Evolutionary conservation across 2,113 vertebrate genomes (phyloP).

Genomic region (Prolemur simus): DNA sequence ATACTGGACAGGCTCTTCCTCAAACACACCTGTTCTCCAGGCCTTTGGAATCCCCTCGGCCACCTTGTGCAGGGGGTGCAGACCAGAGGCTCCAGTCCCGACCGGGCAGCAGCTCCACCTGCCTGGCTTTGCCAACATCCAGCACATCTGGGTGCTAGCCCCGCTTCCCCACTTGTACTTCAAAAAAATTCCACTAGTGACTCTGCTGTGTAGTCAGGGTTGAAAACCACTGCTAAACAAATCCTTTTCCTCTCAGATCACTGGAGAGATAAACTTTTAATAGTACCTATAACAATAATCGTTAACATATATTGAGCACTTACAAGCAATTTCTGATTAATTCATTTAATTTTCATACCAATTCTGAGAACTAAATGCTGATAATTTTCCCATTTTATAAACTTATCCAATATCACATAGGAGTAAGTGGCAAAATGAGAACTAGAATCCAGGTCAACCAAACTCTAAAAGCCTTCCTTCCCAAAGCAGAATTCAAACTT

Average conservation of each 20-base stretch:
- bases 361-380: neutral
- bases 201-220: neutral
- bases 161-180: fast-evolving
- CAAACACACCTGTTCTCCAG: neutral
- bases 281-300: neutral
- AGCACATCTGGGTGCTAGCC: neutral
- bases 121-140: neutral
- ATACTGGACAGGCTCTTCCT: neutral
- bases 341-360: neutral
- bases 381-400: neutral
- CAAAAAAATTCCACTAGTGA: neutral
- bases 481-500: neutral
- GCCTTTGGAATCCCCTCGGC: neutral
- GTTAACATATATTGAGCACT: neutral
- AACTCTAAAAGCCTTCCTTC: neutral
- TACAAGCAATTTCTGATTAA: neutral
- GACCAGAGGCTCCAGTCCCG: no score
- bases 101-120: neutral
- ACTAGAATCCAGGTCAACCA: neutral
- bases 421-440: neutral
- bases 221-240: neutral
- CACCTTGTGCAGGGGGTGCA: neutral
- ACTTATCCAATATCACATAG: neutral
- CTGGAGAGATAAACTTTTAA: neutral
- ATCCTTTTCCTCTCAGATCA: neutral